A percentile compares a stretch with the other conserved stretches of the same genome.
phyloP scores from a whole-genome alignment of 2,888 invertebrate genomes.

The Coecobrya sp. region DNA sequence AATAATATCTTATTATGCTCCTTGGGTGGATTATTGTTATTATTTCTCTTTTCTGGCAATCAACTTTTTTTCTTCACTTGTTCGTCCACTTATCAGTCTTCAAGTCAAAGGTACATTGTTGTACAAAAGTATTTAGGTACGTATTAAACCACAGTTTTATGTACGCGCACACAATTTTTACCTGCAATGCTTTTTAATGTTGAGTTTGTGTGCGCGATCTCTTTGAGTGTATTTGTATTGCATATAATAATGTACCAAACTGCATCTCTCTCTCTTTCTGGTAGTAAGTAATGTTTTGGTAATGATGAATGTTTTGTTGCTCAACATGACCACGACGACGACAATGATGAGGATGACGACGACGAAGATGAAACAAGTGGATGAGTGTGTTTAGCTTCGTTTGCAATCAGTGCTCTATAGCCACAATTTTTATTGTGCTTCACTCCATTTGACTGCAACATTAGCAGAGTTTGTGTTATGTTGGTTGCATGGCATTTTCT shows the following conservation, averaged over 20 bases:
- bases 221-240: slow-evolving; percentile 2
- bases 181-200: not conserved
- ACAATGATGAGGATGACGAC: slow-evolving; percentile 46
- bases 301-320: slow-evolving; percentile 54
- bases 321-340: slow-evolving; percentile 48
- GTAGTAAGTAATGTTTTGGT: slow-evolving; percentile 26
- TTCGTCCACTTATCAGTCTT: slow-evolving; percentile 77
- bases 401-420: slow-evolving; percentile 51
- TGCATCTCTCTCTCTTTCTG: no score
- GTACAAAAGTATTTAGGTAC: slow-evolving; percentile 46
- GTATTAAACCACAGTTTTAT: slow-evolving; percentile 47
- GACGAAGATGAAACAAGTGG: slow-evolving; percentile 54
- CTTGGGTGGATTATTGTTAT: slow-evolving; percentile 68
- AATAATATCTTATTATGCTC: slow-evolving; percentile 33
- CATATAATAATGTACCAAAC: not conserved
- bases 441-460: slow-evolving; percentile 49
- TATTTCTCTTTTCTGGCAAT: slow-evolving; percentile 77
- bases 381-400: slow-evolving; percentile 39
- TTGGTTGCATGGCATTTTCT: slow-evolving; percentile 18
- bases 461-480: slow-evolving; percentile 16
- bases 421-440: slow-evolving; percentile 39
- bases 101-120: slow-evolving; percentile 62
- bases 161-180: slow-evolving; percentile 1
- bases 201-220: not conserved
- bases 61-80: slow-evolving; percentile 71